Evolutionary conservation across 2,113 vertebrate species (phyloP), one percentile per base, ranked within the genome.

Genomic region (Pycnonotus jocosus): DNA sequence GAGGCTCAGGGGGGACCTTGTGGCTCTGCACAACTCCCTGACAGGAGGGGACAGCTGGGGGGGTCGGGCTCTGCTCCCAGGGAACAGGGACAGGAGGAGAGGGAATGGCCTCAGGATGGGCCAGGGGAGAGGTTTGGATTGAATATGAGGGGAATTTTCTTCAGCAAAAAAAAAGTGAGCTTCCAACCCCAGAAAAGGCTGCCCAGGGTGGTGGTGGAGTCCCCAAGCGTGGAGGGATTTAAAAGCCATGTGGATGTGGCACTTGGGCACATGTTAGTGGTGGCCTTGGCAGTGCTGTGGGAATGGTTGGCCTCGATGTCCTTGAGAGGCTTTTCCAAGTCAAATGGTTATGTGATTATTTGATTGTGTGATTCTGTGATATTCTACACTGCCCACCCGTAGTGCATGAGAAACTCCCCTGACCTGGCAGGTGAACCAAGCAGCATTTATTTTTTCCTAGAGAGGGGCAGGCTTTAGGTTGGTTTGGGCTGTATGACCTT

Each of bases 51-150:
- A 20, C 19, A 81, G 33, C 60, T 2, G 5, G 38, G 23, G 15
- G 45, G 21, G 6, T 45, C 2, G 2, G 60, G 45, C 45, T 81
- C 2, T 66, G 23, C 45, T 58, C 8, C 12, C 45, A 66, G 33
- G 45, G n/a, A 66, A 81, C 28, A 40, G 78, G 28, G n/a, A 68
- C 53, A 68, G 24, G 38, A 40, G 16, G 3, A 68, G n/a, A 53
- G 20, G 77, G 5, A 89, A 35, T 0, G 0, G 28, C 18, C n/a
- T 22, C n/a, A 35, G 11, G 28, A 4, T 40, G n/a, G 1, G 25
- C 9, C 6, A 10, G n/a, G 21, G 1, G 0, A 1, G 0, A 60
- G 5, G n/a, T 4, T 54, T 6, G 12, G 5, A 4, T 4, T 15
- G 21, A 2, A 35, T 11, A 18, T 21, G 47, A 14, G 6, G 11